Evolutionary conservation across 2,113 vertebrate genomes (phyloP), one percentile per base, ranked within the genome.

Genomic region (Pelusios castaneus): DNA sequence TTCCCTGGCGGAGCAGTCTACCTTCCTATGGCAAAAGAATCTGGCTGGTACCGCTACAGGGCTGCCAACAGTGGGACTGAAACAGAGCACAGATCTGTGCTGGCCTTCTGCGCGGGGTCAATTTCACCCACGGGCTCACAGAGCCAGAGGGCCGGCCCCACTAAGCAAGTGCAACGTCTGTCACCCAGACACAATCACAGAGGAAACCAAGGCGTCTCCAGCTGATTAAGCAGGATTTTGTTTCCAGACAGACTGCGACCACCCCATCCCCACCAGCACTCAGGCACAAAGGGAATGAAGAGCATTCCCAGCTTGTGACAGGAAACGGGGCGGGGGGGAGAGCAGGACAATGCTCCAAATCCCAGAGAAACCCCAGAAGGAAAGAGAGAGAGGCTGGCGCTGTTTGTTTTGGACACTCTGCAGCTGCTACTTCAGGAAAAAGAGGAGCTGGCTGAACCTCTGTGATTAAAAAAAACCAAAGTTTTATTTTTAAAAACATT

Each of bases 401-500:
- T 34, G 78, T n/a, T 54, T 80, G 49, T 54, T 49, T 80, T 34
- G 45, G 78, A 80, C 7, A 31, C 78, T 6, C 11, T 8, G 34
- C 78, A 80, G 78, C 49, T 52, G 29, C 49, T 16, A 2, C 24
- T 51, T 41, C 80, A 82, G 89, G 78, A 58, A 89, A 80, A 73
- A 86, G 67, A 87, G 41, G 31, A 38, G 91, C 38, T 0, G 10
- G 6, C 41, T 77, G 81, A 78, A 51, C 49, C 82, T 91, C 86
- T 84, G 84, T 0, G 3, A 89, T 88, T n/a, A n/a, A n/a, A n/a
- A 47, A 82, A 91, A 91, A 94, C 82, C 92, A 88, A 82, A 81
- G 38, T 5, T 16, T 45, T 96, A 75, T 93, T 93, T 95, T 92
- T 92, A 82, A 93, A 76, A 83, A 4, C 60, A 5, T 52, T 52